phyloP scores from a whole-genome alignment of 2,888 invertebrate species.

The Conops quadrifasciatus region DNA sequence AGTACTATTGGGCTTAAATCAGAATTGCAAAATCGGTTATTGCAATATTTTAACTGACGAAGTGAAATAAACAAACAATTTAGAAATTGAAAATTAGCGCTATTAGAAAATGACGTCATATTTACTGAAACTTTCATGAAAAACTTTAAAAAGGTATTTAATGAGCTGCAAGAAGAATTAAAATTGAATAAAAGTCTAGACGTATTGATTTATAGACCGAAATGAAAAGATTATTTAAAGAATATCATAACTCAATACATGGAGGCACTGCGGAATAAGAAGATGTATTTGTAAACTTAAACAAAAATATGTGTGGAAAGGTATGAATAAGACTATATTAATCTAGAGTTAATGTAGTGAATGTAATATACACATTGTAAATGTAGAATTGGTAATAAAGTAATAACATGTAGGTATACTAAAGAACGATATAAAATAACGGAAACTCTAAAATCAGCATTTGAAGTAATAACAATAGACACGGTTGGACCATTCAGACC shows the following conservation, averaged over 20 bases:
- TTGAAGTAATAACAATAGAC: constrained; percentile 36
- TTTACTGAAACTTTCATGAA: too few species aligned
- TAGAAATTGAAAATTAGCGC: too few species aligned
- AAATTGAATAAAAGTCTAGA: too few species aligned
- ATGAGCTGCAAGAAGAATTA: too few species aligned
- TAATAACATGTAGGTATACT: constrained; percentile 30
- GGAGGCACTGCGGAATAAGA: constrained; percentile 35
- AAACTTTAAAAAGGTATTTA: too few species aligned
- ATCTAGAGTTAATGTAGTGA: not conserved
- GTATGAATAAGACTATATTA: constrained; percentile 21
- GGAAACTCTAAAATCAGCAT: constrained; percentile 36
- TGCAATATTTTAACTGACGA: too few species aligned
- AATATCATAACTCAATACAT: constrained; percentile 24
- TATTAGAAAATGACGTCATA: too few species aligned
- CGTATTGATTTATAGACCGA: too few species aligned
- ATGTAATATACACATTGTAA: constrained; percentile 14
- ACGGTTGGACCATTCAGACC: constrained; percentile 33
- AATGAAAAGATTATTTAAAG: constrained; percentile 14
- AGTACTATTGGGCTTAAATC: too few species aligned
- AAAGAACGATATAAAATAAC: constrained; percentile 37
- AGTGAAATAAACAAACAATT: too few species aligned
- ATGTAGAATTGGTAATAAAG: constrained; percentile 31
- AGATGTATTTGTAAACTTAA: constrained; percentile 33
- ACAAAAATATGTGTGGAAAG: constrained; percentile 35
- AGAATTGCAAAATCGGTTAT: too few species aligned